Base-by-base conservation (phyloP, 2,113 vertebrate genomes). In the Thryonomys swinderianus region DNA sequence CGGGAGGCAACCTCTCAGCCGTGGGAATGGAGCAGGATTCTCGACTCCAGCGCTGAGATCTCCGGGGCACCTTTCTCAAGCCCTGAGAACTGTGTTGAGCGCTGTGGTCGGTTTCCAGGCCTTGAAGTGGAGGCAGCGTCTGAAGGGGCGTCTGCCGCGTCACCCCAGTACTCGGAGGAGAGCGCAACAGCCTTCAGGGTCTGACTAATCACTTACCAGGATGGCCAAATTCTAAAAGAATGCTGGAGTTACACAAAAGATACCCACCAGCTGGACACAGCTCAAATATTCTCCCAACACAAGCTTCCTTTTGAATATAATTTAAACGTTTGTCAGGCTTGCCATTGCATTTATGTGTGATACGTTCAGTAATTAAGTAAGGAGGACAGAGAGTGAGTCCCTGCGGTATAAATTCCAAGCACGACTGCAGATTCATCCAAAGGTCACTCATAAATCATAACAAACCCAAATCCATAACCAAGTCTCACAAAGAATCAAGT, bases 401-500 rank as follows among this genome's bases (percentile, higher is more conserved):
- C 90, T 96, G 67, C 94, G 94, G 93, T 98, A 94, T 91, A 92
- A 97, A 97, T 98, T 98, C 93, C 81, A 97, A 92, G 67, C 96
- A 97, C 82, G 97, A 89, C 34, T 94, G 1, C 61, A 87, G 96
- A 96, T 76, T 97, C 95, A 92, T 95, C 94, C 96, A 96, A 96
- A 94, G 93, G 88, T 96, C 96, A 94, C 69, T 96, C 87, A 94
- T 93, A 97, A 95, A 96, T 94, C 93, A 95, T 85, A 96, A 94
- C 71, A 91, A 94, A 42, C 18, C 69, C 42, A 96, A 94, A 93
- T 91, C 89, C 59, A 64, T 57, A 95, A 94, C 69, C 62, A 82
- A 83, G 30, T 59, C 90, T 95, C 45, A 80, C 82, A 85, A n/a
- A 88, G 67, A 97, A 94, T 88, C 90, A 79, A 95, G 25, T 93